Base-by-base conservation (phyloP, 1,140 invertebrate species). In the Brachionus calyciflorus region DNA sequence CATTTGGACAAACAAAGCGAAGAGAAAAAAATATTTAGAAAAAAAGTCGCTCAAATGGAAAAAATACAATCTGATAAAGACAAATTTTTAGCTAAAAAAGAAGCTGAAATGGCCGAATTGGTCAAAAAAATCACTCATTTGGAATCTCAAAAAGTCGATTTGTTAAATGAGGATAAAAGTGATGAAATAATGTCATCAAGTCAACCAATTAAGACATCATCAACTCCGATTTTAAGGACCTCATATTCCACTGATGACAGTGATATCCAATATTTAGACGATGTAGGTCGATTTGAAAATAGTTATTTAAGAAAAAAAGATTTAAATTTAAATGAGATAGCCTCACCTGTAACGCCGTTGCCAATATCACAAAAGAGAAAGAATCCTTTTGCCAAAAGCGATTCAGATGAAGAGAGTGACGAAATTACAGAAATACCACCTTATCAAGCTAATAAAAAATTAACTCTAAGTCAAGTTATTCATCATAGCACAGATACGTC, bases 41-140 rank as follows among this genome's bases (percentile, higher is more conserved):
- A 73, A 73, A 73, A 73, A 21, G 2, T 73, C 2, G 21, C 14
- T 17, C 46, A 49, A 51, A 73, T 73, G 21, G 69, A 73, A 51
- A 49, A 24, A 73, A 55, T 51, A 9, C 46, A 73, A 28, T 2
- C 19, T 0, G 69, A 73, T 0, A 73, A 73, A 49, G 69, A 73
- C 30, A 73, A 73, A 51, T 55, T 73, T 73, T 40, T 51, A 28
- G 69, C 69, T 7, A 73, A 33, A 51, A 55, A 73, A 55, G 69
- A 73, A 51, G 12, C 21, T 12, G 60, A 65, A 53, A 49, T 73
- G 46, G 19, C 9, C 9, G 28, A 73, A 10, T 21, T 55, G 46
- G 6, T 7, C 3, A 55, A 51, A 30, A 37, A 41, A 37, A 10
- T 73, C 2, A 28, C 28, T 6, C 6, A 10, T 14, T 53, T 73